Base-by-base conservation (phyloP, 2,888 invertebrate genomes). In the Micoletzkya japonica region DNA sequence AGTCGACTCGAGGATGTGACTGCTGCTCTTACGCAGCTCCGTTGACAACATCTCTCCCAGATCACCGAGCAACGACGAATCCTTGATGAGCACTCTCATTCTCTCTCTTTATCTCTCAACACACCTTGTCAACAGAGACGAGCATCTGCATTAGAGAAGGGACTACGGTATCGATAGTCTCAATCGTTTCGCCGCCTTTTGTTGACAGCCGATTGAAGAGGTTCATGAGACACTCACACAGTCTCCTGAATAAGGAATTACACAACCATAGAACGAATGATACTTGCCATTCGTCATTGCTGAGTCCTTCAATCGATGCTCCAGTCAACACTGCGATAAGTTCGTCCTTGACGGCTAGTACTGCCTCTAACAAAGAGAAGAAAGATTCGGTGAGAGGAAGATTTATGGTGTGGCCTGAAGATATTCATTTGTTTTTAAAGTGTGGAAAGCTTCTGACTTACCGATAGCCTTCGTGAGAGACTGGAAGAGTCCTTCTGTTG, bases 81-180 rank as follows among this genome's bases (percentile, higher is more conserved):
- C 10, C 30, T 32, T n/a, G n/a, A n/a, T n/a, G n/a, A n/a, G n/a
- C n/a, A n/a, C n/a, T n/a, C n/a, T n/a, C n/a, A n/a, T n/a, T n/a
- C n/a, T n/a, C n/a, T n/a, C n/a, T n/a, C n/a, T n/a, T n/a, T n/a
- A n/a, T n/a, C n/a, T n/a, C n/a, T n/a, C n/a, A n/a, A n/a, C n/a
- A n/a, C n/a, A 77, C 80, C 76, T 77, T 77, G n/a, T 82, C 77
- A 3, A 82, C 66, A 24, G 74, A 70, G 32, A 73, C 72, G 24
- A 72, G 54, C 6, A 82, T 69, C 68, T 82, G 81, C 73, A 77
- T 72, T 44, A 82, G 54, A 4, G 79, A 76, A n/a, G 82, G 82
- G 32, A 82, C 74, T 17, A 80, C 81, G 6, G 76, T 77, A 56
- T 82, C 82, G n/a, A 82, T 77, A 2, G 82, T 80, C 20, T 75